Conservation (phyloP, 2,888 invertebrate genomes). For the Coelopa pilipes region DNA sequence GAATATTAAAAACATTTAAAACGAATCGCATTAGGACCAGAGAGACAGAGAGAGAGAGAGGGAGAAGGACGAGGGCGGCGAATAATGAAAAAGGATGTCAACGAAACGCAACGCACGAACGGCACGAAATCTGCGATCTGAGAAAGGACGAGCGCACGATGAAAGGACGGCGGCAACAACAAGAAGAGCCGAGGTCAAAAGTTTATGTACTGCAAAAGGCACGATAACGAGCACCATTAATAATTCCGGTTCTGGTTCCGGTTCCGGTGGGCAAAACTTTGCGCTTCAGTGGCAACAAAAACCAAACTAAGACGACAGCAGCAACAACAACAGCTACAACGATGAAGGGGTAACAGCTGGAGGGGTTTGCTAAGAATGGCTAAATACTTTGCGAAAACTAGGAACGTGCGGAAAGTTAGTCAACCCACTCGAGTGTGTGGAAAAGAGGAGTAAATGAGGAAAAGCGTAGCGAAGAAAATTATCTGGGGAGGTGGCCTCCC, state of each 20-base stretch:
- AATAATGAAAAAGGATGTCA: constrained; percentile 2
- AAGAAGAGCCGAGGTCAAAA: constrained; percentile 44
- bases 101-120: constrained; percentile 15
- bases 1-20: constrained; percentile 38
- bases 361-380: constrained; percentile 28
- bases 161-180: no score
- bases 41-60: no score
- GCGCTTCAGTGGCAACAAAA: background rate
- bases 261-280: constrained; percentile 43
- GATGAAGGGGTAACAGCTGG: background rate
- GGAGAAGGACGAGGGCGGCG: no score
- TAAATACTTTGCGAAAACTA: constrained; percentile 40
- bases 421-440: background rate
- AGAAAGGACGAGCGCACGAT: constrained; percentile 21
- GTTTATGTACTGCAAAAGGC: constrained; percentile 66
- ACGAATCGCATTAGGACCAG: no score
- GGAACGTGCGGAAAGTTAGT: constrained; percentile 1
- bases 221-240: constrained; percentile 66
- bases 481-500: background rate
- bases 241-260: no score
- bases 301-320: no score
- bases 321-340: no score
- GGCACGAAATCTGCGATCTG: background rate
- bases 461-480: constrained; percentile 24
- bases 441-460: constrained; percentile 28